Percentiles rank a stretch among this genome's conserved stretches.
These are phyloP conservation scores for Fragum whitleyi DNA, from an alignment of 2,888 invertebrate species.

Conservation along the genomic window DNA sequence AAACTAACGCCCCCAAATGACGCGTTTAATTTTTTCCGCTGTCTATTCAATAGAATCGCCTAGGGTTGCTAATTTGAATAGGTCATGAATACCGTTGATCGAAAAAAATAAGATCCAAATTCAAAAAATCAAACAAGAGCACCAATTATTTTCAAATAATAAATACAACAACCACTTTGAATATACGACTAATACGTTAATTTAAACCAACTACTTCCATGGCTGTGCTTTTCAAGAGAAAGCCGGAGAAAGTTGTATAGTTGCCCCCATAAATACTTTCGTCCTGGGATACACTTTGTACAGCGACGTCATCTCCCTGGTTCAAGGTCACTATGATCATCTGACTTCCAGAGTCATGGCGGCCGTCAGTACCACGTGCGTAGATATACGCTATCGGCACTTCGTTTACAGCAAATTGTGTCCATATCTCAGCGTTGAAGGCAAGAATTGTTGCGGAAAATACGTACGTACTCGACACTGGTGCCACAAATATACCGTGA, in stretches of 20 bases:
- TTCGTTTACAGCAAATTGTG: background rate
- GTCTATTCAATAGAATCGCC: no score
- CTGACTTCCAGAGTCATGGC: slow-evolving; percentile 1
- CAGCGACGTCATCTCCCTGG: slow-evolving; percentile 6
- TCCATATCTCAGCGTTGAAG: background rate
- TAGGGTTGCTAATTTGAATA: no score
- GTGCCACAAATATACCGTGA: background rate
- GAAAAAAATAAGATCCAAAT: no score
- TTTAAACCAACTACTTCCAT: background rate
- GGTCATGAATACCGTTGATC: no score
- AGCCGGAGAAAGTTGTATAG: background rate
- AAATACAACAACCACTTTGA: no score
- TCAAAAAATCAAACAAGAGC: no score
- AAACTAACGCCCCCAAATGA: no score
- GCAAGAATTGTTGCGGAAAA: background rate
- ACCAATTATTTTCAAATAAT: no score
- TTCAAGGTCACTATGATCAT: background rate
- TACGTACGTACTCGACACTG: background rate
- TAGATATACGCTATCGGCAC: background rate
- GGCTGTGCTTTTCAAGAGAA: background rate
- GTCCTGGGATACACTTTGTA: background rate
- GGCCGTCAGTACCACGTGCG: background rate
- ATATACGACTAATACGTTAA: no score
- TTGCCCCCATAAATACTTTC: background rate
- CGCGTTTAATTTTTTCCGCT: no score